Evolutionary conservation across 1,140 invertebrate species (phyloP).

Genomic region (Neelides sp.): DNA sequence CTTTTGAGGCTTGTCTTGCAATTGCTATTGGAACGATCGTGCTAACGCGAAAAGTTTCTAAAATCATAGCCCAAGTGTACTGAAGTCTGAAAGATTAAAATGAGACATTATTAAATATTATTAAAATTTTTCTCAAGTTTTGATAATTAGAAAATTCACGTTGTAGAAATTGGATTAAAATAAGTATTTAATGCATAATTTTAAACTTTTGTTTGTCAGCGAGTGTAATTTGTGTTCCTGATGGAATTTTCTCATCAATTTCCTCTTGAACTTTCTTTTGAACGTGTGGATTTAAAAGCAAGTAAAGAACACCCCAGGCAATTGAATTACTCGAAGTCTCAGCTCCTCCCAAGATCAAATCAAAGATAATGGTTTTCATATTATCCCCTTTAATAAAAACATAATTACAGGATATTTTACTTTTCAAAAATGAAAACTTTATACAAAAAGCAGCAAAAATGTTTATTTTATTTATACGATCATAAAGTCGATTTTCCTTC

Average conservation of each 20-base stretch:
- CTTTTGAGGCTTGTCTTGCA: neutral
- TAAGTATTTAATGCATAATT: too few species aligned
- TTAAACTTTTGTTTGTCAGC: neutral
- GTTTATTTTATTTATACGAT: too few species aligned
- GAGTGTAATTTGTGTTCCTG: neutral
- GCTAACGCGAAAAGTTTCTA: neutral
- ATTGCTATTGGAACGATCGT: neutral
- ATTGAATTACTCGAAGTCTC: neutral
- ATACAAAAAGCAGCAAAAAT: too few species aligned
- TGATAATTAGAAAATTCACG: too few species aligned
- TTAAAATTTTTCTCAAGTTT: too few species aligned
- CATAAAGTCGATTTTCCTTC: too few species aligned
- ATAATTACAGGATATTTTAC: too few species aligned
- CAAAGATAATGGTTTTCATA: neutral
- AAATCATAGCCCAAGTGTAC: neutral
- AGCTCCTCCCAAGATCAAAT: neutral
- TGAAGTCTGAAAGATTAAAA: too few species aligned
- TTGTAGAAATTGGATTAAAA: too few species aligned
- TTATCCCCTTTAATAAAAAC: neutral
- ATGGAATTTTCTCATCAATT: neutral
- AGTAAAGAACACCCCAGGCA: neutral
- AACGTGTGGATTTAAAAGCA: neutral
- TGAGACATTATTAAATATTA: too few species aligned
- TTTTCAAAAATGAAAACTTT: too few species aligned
- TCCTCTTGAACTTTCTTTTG: slow-evolving; percentile 6